Conservation (phyloP, 2,797 vertebrate genomes). For the Petrocephalus schoutedeni region DNA sequence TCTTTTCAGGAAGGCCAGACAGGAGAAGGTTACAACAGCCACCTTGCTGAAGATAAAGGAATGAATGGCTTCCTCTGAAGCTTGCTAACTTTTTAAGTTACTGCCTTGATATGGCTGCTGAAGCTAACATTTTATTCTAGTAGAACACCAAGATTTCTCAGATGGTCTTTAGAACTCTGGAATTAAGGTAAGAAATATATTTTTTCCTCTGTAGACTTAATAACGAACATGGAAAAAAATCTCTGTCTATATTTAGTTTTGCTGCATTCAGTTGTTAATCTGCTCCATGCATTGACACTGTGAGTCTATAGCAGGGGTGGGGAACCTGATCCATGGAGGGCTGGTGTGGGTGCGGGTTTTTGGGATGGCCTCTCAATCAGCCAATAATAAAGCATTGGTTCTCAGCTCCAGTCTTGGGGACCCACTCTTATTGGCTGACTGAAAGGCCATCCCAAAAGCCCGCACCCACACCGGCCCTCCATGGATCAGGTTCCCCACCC, state of each 20-base stretch:
- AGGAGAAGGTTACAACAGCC: no score
- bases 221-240: not conserved
- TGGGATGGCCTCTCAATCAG: no score
- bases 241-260: not conserved
- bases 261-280: not conserved
- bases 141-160: not conserved
- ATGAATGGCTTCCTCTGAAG: not conserved
- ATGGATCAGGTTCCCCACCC: no score
- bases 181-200: not conserved
- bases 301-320: not conserved
- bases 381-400: no score
- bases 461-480: no score
- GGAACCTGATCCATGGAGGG: no score
- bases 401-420: no score
- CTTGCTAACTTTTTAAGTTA: not conserved
- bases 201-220: not conserved
- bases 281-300: not conserved
- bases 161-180: not conserved
- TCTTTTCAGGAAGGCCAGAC: no score
- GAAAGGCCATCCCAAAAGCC: no score
- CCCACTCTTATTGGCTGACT: no score
- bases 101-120: not conserved
- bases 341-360: no score
- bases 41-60: no score
- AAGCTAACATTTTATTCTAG: not conserved